Percentiles rank a stretch among this genome's conserved stretches.
Evolutionary conservation across 2,797 vertebrate species (phyloP).

Genomic region (Parotocinclus haroldoi): DNA sequence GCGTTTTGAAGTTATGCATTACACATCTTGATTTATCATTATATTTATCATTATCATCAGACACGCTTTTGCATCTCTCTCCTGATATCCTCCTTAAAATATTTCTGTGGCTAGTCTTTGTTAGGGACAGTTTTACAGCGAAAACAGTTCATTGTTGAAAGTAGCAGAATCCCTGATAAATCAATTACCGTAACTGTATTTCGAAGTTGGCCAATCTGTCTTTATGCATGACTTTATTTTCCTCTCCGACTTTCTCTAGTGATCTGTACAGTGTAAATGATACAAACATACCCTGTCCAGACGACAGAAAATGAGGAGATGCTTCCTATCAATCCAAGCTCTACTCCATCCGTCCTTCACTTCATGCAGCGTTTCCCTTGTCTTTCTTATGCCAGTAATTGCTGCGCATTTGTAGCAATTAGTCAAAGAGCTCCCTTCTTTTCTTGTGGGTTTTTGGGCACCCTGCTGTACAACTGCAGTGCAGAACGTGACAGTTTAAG

Average conservation of each 20-base stretch:
- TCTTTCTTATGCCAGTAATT: slow-evolving; percentile 70
- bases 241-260: slow-evolving; percentile 1
- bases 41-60: slow-evolving; percentile 54
- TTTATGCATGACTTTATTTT: not conserved
- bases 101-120: too few relatives aligned
- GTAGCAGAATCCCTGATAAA: not conserved
- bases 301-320: too few relatives aligned
- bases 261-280: not conserved
- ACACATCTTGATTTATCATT: slow-evolving; percentile 66
- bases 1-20: slow-evolving; percentile 34
- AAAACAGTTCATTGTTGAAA: slow-evolving; percentile 27
- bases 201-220: not conserved
- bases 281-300: too few relatives aligned
- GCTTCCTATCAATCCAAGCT: not conserved
- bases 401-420: slow-evolving; percentile 64
- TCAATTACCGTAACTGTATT: too few relatives aligned
- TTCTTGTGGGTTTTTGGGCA: slow-evolving; percentile 63
- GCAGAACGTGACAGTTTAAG: slow-evolving; percentile 45
- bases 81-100: slow-evolving; percentile 60
- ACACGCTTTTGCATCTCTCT: slow-evolving; percentile 41
- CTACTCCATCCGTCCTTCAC: slow-evolving; percentile 42
- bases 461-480: slow-evolving; percentile 61
- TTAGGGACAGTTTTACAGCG: slow-evolving; percentile 46
- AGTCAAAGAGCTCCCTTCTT: slow-evolving; percentile 65
- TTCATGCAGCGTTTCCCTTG: slow-evolving; percentile 49